A percentile compares a stretch with the other conserved stretches of the same genome.
phyloP scores from a whole-genome alignment of 2,888 invertebrate species.

The Lottia gigantea region DNA sequence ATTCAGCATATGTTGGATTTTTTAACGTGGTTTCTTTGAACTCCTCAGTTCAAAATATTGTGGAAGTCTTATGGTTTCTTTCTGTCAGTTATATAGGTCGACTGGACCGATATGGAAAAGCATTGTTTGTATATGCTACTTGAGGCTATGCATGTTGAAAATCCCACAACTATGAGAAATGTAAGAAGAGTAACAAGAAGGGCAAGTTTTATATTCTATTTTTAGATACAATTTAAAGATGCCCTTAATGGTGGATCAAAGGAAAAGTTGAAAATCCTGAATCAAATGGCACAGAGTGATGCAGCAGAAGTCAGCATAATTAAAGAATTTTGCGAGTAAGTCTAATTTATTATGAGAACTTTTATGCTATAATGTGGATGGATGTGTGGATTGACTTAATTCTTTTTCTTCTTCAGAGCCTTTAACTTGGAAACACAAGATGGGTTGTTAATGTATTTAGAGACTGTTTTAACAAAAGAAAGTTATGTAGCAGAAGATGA shows the following conservation, averaged over 20 bases:
- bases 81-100: too few species aligned
- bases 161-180: too few species aligned
- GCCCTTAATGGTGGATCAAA: conserved; percentile 40
- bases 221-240: conserved; percentile 50
- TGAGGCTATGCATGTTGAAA: too few species aligned
- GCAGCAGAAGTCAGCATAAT: conserved; percentile 41
- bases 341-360: background rate
- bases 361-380: background rate
- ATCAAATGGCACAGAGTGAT: conserved; percentile 44
- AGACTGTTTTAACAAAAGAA: conserved; percentile 41
- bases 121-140: too few species aligned
- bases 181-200: too few species aligned
- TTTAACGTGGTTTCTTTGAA: too few species aligned
- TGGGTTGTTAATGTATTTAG: conserved; percentile 49
- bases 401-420: conserved; percentile 35
- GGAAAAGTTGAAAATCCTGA: conserved; percentile 45
- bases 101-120: too few species aligned
- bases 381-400: background rate
- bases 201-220: background rate
- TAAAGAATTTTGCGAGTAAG: conserved; percentile 53
- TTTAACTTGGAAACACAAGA: conserved; percentile 50
- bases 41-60: too few species aligned
- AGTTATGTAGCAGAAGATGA: background rate
- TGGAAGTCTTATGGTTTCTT: too few species aligned
- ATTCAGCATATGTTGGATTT: too few species aligned